Conservation (phyloP, 2,113 vertebrate species). For the Phylloscopus whistleri region DNA sequence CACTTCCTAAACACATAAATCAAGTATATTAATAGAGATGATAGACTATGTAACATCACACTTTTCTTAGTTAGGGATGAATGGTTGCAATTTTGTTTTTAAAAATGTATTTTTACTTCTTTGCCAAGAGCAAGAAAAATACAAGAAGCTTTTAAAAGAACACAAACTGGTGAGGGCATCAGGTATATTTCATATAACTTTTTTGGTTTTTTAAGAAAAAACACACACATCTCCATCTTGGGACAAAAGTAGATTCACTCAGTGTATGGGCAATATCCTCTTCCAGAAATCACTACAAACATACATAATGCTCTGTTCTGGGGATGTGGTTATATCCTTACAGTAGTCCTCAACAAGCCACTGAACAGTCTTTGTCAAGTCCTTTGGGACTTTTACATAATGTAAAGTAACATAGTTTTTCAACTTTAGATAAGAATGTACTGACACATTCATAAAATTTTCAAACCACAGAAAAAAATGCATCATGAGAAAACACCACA, state of each 20-base stretch:
- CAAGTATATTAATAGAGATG: background rate
- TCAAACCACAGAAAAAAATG: background rate
- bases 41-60: background rate
- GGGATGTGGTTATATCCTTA: background rate
- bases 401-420: background rate
- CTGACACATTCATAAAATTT: background rate
- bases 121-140: background rate
- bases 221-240: background rate
- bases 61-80: background rate
- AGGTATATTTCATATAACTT: background rate
- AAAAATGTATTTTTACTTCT: background rate
- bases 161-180: background rate
- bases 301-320: background rate
- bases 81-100: background rate
- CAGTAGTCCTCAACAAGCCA: background rate
- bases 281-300: background rate
- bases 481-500: background rate
- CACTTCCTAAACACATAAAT: background rate
- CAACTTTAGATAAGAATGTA: background rate
- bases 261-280: background rate
- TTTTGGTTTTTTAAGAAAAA: background rate
- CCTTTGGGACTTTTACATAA: background rate
- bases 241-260: background rate
- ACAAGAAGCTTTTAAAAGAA: background rate
- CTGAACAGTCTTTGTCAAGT: background rate